These are phyloP conservation scores for Cardiocondyla obscurior DNA, from an alignment of 1,140 invertebrate species.

Conservation along the genomic window DNA sequence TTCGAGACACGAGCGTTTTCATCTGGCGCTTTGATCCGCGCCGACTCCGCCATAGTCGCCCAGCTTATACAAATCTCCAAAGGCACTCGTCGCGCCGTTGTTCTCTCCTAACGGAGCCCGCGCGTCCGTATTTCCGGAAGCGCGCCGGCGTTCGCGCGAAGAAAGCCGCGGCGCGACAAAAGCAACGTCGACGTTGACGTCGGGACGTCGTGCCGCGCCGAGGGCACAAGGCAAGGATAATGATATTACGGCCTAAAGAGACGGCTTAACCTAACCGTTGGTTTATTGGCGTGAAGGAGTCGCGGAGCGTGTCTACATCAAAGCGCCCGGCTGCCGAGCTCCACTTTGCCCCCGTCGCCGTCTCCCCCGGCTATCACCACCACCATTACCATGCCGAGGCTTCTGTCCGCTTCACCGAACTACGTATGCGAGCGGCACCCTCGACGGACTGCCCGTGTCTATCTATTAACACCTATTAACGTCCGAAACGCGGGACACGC, in stretches of 20 bases:
- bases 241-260: conserved; percentile 81
- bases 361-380: neutral
- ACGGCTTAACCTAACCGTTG: conserved; percentile 80
- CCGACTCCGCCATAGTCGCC: neutral
- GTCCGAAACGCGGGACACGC: conserved; percentile 18
- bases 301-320: conserved; percentile 81
- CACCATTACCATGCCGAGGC: conserved; percentile 5
- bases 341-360: conserved; percentile 56
- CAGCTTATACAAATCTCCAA: neutral
- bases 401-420: conserved; percentile 60
- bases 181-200: conserved; percentile 15
- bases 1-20: neutral
- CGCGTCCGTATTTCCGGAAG: conserved; percentile 21
- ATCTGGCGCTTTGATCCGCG: neutral
- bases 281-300: conserved; percentile 83
- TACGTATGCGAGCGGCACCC: conserved; percentile 32
- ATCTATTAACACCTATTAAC: conserved; percentile 51
- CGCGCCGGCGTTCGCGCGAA: neutral
- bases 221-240: conserved; percentile 77
- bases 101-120: neutral
- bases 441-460: neutral
- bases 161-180: conserved; percentile 7
- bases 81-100: neutral
- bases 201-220: conserved; percentile 10
- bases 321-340: conserved; percentile 72